A percentile compares a stretch with the other conserved stretches of the same genome.
These are phyloP conservation scores for Anser cygnoides DNA, from an alignment of 2,113 vertebrate species.

Conservation along the genomic window DNA sequence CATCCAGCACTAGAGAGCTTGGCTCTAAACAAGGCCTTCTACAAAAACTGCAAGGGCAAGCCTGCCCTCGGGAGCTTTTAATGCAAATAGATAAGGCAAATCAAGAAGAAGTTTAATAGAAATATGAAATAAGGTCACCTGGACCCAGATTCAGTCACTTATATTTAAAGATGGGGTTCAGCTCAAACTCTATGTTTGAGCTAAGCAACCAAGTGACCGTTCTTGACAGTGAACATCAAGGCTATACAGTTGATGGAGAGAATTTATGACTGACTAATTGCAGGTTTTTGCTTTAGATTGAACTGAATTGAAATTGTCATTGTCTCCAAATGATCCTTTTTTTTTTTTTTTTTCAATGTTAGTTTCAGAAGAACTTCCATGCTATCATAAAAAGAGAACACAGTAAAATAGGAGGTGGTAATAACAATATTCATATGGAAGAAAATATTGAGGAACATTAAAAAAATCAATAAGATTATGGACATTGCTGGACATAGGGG, in stretches of 20 bases:
- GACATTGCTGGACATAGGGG: rapidly evolving
- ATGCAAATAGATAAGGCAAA: neutral
- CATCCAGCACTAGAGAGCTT: neutral
- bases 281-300: neutral
- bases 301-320: neutral
- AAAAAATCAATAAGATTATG: rapidly evolving
- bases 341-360: neutral
- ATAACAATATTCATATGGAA: neutral
- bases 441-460: neutral
- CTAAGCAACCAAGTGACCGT: no score
- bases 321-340: neutral
- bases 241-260: neutral
- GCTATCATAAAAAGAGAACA: neutral
- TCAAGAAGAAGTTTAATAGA: neutral
- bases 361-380: neutral
- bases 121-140: neutral
- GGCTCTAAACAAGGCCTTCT: neutral
- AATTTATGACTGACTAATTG: neutral
- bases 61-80: neutral
- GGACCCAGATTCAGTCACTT: neutral
- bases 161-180: neutral
- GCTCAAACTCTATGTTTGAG: neutral
- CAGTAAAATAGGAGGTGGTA: neutral
- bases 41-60: neutral
- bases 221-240: neutral